phyloP scores from a whole-genome alignment of 2,113 vertebrate species.

The Amphilophus citrinellus region DNA sequence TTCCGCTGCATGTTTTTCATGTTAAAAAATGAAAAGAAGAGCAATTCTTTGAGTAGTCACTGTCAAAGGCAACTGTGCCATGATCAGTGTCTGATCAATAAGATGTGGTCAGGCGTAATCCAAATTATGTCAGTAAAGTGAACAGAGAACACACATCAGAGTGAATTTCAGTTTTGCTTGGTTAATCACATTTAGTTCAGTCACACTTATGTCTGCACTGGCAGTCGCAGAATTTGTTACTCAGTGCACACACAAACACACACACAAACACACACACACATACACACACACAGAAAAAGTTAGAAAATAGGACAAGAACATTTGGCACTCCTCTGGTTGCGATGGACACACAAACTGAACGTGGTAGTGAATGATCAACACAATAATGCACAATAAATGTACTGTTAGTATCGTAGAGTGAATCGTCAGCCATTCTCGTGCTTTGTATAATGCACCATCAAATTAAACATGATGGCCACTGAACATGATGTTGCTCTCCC shows the following conservation, averaged over 20 bases:
- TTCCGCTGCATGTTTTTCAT: not conserved
- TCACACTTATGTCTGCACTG: not conserved
- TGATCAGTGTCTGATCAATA: not conserved
- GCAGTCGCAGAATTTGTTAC: not conserved
- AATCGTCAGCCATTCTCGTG: not conserved
- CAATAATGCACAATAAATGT: not conserved
- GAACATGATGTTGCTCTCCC: not conserved
- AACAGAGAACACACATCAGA: constrained; percentile 1
- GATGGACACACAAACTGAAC: not conserved
- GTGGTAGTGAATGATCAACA: not conserved
- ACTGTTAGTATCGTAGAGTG: not conserved
- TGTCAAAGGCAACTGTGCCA: not conserved
- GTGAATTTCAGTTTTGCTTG: not conserved
- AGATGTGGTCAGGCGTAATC: not conserved
- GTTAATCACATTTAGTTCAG: constrained; percentile 28
- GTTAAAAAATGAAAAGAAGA: not conserved
- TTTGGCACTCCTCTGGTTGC: not conserved
- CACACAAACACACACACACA: not conserved
- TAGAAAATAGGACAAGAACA: not conserved
- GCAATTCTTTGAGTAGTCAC: not conserved
- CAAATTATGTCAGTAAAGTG: constrained; percentile 5
- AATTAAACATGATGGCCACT: not conserved
- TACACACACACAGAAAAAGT: not conserved
- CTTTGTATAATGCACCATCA: constrained; percentile 14
- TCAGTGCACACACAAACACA: not conserved